These are phyloP conservation scores for Tetramorium simillimum DNA, from an alignment of 1,140 invertebrate genomes.

Conservation along the genomic window DNA sequence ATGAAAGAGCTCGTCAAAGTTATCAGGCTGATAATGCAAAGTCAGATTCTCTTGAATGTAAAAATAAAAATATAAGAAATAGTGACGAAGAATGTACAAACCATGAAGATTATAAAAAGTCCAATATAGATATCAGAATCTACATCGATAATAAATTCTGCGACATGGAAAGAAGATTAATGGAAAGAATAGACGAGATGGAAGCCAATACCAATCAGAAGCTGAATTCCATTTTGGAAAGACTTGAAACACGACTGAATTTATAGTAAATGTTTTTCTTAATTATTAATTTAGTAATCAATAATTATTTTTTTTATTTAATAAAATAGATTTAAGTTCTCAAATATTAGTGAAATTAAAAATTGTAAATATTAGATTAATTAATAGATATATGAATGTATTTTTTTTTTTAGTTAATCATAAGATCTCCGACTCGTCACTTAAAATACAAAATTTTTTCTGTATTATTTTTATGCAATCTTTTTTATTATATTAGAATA, in stretches of 20 bases:
- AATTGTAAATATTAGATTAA: background rate
- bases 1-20: slow-evolving; percentile 1
- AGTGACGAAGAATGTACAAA: background rate
- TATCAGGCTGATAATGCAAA: background rate
- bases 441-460: slow-evolving; percentile 1
- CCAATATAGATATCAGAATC: slow-evolving; percentile 65
- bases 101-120: slow-evolving; percentile 11
- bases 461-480: background rate
- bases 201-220: slow-evolving; percentile 78
- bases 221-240: slow-evolving; percentile 78
- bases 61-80: slow-evolving; percentile 22
- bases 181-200: slow-evolving; percentile 75
- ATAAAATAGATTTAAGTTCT: background rate
- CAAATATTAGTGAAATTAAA: background rate
- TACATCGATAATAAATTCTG: slow-evolving; percentile 81
- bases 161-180: slow-evolving; percentile 80
- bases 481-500: slow-evolving; percentile 18
- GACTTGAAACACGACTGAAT: slow-evolving; percentile 53
- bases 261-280: slow-evolving; percentile 29
- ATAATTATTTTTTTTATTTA: slow-evolving; percentile 3
- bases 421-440: background rate
- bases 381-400: background rate
- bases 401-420: background rate
- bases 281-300: background rate
- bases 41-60: slow-evolving; percentile 6